These are phyloP conservation scores for Sebastes miniatus DNA, from an alignment of 2,797 vertebrate species.

Conservation along the genomic window DNA sequence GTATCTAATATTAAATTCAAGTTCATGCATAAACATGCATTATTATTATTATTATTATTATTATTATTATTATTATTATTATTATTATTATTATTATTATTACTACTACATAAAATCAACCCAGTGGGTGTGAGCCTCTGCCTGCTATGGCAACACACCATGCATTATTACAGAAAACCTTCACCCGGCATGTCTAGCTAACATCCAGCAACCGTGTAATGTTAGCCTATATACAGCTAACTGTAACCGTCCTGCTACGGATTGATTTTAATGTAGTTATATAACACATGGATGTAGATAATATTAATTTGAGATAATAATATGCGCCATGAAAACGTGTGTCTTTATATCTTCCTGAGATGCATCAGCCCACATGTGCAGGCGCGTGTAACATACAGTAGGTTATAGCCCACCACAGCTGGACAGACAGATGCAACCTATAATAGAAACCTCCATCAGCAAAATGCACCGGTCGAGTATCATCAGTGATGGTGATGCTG, in stretches of 20 bases:
- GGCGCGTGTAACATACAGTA: neutral
- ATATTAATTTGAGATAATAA: fast-evolving
- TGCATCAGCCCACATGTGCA: constrained; percentile 27
- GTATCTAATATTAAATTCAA: too few relatives aligned
- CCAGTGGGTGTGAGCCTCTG: neutral
- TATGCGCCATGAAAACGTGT: neutral
- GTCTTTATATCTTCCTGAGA: neutral
- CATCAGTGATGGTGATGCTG: neutral
- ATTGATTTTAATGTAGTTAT: neutral
- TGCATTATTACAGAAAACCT: constrained; percentile 31
- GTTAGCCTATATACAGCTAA: constrained; percentile 27
- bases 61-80: too few relatives aligned
- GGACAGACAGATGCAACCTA: constrained; percentile 14
- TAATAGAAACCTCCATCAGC: constrained; percentile 40
- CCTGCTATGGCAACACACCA: neutral
- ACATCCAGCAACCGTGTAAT: neutral
- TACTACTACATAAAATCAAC: neutral
- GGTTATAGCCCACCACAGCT: neutral
- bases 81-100: too few relatives aligned
- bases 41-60: too few relatives aligned
- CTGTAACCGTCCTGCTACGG: neutral
- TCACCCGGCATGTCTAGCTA: constrained; percentile 37
- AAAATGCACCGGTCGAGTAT: constrained; percentile 3
- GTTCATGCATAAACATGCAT: too few relatives aligned
- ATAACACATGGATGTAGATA: neutral